A percentile compares a stretch with the other conserved stretches of the same genome.
Conservation (phyloP, 2,888 invertebrate species). For the Reticulitermes lucifugus region DNA sequence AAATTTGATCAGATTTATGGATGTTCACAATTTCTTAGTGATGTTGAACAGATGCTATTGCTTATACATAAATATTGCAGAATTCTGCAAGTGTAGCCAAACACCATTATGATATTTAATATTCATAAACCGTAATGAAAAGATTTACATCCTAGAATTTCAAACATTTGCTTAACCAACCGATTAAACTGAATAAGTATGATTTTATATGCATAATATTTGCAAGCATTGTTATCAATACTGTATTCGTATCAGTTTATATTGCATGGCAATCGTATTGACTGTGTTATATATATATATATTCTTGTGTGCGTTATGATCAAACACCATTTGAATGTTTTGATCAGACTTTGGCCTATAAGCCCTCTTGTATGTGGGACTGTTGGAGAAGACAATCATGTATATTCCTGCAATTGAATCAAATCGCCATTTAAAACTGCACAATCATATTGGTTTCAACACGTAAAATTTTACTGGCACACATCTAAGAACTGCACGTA, state of each 20-base stretch:
- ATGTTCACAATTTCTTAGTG: no score
- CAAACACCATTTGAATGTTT: conserved; percentile 23
- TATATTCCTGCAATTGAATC: conserved; percentile 25
- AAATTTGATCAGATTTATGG: neutral
- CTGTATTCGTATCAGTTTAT: neutral
- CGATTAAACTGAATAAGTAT: neutral
- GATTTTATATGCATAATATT: neutral
- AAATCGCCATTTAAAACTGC: conserved; percentile 15
- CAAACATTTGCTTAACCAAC: neutral
- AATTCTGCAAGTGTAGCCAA: neutral
- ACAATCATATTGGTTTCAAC: conserved; percentile 8
- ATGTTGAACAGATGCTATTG: no score
- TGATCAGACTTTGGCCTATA: conserved; percentile 31
- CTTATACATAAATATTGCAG: neutral
- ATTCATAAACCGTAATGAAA: neutral
- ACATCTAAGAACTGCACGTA: no score
- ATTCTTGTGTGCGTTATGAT: neutral
- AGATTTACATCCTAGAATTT: neutral
- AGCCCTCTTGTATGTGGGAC: conserved; percentile 30
- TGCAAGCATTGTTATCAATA: conserved; percentile 28
- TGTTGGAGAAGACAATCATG: conserved; percentile 36
- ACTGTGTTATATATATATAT: neutral
- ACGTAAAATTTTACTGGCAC: no score
- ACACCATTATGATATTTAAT: neutral
- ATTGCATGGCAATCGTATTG: conserved; percentile 20